phyloP scores from a whole-genome alignment of 2,797 vertebrate genomes.

The Neomorphus geoffroyi region DNA sequence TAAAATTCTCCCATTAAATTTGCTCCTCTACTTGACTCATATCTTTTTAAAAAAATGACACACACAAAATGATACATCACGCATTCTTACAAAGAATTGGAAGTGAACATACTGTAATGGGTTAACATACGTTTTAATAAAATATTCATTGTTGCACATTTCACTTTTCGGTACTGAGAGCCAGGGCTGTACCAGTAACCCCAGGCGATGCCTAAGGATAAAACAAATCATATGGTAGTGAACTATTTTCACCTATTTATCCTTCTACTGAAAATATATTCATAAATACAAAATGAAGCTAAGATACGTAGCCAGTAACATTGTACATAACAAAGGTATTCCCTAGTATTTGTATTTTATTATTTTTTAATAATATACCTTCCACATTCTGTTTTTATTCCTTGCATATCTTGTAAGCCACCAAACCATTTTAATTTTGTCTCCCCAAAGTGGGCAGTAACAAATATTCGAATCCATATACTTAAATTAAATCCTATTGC shows the following conservation, averaged over 20 bases:
- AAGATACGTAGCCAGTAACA: constrained; percentile 56
- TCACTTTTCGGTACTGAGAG: constrained; percentile 76
- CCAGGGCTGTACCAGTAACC: constrained; percentile 76
- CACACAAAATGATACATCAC: constrained; percentile 81
- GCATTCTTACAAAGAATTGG: constrained; percentile 78
- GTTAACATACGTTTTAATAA: constrained; percentile 83
- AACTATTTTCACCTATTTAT: constrained; percentile 81
- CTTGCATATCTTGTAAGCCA: neutral
- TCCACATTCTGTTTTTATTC: constrained; percentile 22
- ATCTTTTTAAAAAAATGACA: constrained; percentile 77
- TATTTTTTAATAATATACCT: constrained; percentile 50
- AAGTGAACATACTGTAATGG: constrained; percentile 81
- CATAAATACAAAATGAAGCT: constrained; percentile 77
- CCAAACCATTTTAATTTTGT: constrained; percentile 49
- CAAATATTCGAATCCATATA: neutral
- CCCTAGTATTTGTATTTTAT: constrained; percentile 29
- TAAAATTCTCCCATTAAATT: constrained; percentile 79
- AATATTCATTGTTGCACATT: constrained; percentile 82
- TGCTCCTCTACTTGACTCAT: constrained; percentile 80
- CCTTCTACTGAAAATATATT: constrained; percentile 76
- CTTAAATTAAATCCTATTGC: constrained; percentile 21
- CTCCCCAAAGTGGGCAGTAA: constrained; percentile 33
- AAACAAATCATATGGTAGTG: constrained; percentile 77
- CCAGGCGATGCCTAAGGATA: constrained; percentile 82
- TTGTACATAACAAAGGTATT: constrained; percentile 59